Evolutionary conservation across 1,140 invertebrate genomes (phyloP).

Genomic region (Heliconius himera): DNA sequence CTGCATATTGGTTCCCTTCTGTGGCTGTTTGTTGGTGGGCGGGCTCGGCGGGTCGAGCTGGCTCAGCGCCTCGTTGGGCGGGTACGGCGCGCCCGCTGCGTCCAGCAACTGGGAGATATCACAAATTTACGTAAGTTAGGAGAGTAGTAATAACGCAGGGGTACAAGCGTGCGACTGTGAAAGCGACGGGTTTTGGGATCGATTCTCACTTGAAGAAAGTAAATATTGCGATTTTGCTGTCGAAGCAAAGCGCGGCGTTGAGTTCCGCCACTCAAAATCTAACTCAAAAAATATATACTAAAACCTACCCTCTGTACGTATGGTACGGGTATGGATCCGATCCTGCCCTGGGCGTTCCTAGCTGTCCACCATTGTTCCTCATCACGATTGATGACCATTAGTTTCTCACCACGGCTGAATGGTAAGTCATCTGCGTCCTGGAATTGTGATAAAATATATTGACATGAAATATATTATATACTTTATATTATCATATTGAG

Average conservation of each 20-base stretch:
- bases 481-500: no score
- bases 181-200: no score
- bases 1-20: slow-evolving; percentile 71
- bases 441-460: slow-evolving; percentile 28
- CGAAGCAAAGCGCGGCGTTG: no score
- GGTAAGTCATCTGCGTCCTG: slow-evolving; percentile 97
- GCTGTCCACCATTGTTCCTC: slow-evolving; percentile 99
- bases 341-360: slow-evolving; percentile 91
- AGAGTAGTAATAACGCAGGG: no score
- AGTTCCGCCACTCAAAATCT: no score
- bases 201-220: no score
- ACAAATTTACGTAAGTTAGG: no score
- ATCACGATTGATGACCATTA: slow-evolving; percentile 96
- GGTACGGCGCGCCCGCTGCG: slow-evolving; percentile 61
- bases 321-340: slow-evolving; percentile 97
- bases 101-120: slow-evolving; percentile 55
- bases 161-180: no score
- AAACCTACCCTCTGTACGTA: slow-evolving; percentile 90
- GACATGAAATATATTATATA: no score
- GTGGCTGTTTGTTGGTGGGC: slow-evolving; percentile 57
- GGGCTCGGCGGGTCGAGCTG: slow-evolving; percentile 66
- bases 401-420: slow-evolving; percentile 94
- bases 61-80: slow-evolving; percentile 55
- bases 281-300: background rate
- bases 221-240: no score